These are phyloP conservation scores for Antitype chi DNA, from an alignment of 2,888 invertebrate genomes.

Conservation along the genomic window DNA sequence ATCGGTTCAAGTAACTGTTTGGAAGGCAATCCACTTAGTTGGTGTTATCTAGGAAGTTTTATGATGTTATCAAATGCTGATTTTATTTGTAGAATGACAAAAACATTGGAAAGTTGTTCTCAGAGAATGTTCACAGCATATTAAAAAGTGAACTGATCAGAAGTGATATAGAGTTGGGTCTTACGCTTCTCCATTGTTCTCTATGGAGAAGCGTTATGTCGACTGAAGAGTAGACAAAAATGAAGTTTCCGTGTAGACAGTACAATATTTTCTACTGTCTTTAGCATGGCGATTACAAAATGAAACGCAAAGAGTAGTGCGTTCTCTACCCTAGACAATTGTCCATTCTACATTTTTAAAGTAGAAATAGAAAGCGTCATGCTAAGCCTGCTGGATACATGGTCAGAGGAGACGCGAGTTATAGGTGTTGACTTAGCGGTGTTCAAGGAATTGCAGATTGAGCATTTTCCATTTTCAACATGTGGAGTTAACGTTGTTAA, in stretches of 20 bases:
- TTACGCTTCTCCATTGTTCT: too few relatives aligned
- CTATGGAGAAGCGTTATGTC: too few relatives aligned
- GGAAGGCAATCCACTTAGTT: slow-evolving; percentile 36
- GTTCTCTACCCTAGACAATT: too few relatives aligned
- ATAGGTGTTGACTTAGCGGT: background rate
- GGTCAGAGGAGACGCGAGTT: background rate
- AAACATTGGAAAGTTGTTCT: background rate
- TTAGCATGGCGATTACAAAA: too few relatives aligned
- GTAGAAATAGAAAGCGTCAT: too few relatives aligned
- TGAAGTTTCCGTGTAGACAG: too few relatives aligned
- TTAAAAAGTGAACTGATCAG: background rate
- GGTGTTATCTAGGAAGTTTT: slow-evolving; percentile 24
- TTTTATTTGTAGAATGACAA: slow-evolving; percentile 4
- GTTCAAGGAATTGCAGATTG: background rate
- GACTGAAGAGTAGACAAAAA: too few relatives aligned
- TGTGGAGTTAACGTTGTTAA: too few relatives aligned
- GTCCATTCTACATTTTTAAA: too few relatives aligned
- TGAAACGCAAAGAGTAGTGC: too few relatives aligned
- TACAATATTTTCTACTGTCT: too few relatives aligned
- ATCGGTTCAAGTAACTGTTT: slow-evolving; percentile 34
- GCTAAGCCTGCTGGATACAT: background rate
- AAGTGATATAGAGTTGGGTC: background rate
- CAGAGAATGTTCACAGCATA: background rate
- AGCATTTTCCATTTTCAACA: background rate
- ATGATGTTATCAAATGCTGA: slow-evolving; percentile 12